phyloP scores from a whole-genome alignment of 1,140 invertebrate genomes.

The Magallana angulata region DNA sequence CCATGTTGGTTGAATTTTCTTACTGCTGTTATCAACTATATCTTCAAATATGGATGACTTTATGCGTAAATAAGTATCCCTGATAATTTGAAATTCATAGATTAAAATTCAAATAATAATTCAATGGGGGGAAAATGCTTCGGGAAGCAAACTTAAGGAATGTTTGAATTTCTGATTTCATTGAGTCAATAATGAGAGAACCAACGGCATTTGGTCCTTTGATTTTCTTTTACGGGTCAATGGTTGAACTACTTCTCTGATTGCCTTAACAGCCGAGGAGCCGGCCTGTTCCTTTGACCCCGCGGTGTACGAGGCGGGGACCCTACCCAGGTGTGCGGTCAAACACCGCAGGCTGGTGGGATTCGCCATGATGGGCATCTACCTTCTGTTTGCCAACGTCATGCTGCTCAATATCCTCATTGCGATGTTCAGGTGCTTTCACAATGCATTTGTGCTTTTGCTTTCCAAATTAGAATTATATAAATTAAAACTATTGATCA shows the following conservation, averaged over 20 bases:
- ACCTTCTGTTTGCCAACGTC: conserved; percentile 73
- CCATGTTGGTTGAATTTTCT: too few relatives aligned
- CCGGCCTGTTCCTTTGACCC: conserved; percentile 29
- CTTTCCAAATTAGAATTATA: too few relatives aligned
- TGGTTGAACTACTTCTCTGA: background rate
- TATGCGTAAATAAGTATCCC: too few relatives aligned
- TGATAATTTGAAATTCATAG: too few relatives aligned
- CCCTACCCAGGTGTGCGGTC: conserved; percentile 47
- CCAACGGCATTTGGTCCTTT: background rate
- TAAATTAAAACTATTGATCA: too few relatives aligned
- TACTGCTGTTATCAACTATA: too few relatives aligned
- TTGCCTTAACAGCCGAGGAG: background rate
- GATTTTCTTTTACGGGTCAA: background rate
- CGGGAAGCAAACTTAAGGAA: too few relatives aligned
- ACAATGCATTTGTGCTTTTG: too few relatives aligned
- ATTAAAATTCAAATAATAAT: too few relatives aligned
- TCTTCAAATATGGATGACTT: too few relatives aligned
- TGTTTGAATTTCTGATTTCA: too few relatives aligned
- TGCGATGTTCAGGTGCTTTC: conserved; percentile 74
- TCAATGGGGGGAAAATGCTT: too few relatives aligned
- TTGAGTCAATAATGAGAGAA: background rate
- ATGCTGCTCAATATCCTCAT: conserved; percentile 75
- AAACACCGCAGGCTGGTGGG: conserved; percentile 57
- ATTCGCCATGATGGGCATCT: conserved; percentile 67
- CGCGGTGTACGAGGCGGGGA: conserved; percentile 51